Evolutionary conservation across 2,888 invertebrate genomes (phyloP), one percentile per base, ranked within the genome.

Genomic region (Dinocampus coccinellae): DNA sequence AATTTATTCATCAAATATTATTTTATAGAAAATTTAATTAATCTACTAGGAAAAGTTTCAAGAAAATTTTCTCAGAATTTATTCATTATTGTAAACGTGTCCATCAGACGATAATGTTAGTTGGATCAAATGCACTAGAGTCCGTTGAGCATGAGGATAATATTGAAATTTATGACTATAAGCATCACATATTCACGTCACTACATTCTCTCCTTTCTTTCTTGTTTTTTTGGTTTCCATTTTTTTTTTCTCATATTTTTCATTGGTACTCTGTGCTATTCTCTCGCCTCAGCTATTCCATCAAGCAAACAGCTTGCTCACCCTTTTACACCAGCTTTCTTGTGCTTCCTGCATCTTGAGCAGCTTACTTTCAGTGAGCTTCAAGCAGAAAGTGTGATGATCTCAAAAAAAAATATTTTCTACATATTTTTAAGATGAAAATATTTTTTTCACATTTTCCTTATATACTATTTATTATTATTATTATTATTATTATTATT

Each of bases 301-400:
- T 39, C 9, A 22, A 3, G 16, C 16, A 24, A 10, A 11, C 20
- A 9, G 20, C 22, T 57, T 34, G 13, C 63, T 22, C 22, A 20
- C 4, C 16, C 4, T 34, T 52, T 42, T 36, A 13, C 20, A 39
- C 13, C n/a, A 13, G 6, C 26, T 65, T 34, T 52, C 53, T 47
- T 29, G 16, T 29, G 13, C 24, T 29, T 16, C 42, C 16, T 9
- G 10, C 20, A 29, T 42, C 13, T 52, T 29, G 52, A 63, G 20
- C 55, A 55, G 57, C 36, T 42, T n/a, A 39, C 24, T 29, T 63
- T 33, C 13, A 63, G 47, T 64, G 47, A 64, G 52, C 47, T 52
- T 11, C 29, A n/a, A 13, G 26, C 10, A 13, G 10, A 24, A 36
- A 62, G 20, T 24, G 29, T 47, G 63, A 64, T 64, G 29, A 64